Evolutionary conservation across 2,113 vertebrate genomes (phyloP), one percentile per base, ranked within the genome.

Genomic region (Butastur rufipennis): DNA sequence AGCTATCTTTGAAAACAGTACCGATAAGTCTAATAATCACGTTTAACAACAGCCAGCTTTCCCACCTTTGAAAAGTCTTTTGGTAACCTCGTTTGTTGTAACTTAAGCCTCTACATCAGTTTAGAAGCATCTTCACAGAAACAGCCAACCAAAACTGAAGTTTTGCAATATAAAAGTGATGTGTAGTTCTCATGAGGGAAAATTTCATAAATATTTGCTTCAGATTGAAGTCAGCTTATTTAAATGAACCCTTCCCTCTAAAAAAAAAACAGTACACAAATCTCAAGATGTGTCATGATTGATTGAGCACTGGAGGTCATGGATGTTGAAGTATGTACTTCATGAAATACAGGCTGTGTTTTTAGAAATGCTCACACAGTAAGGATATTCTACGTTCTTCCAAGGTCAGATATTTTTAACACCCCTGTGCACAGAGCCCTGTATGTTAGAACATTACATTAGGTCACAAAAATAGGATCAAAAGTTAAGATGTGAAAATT

Each of bases 401-500:
- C 85, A 94, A 96, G 93, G 95, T 92, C 90, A 95, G 71, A 8
- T 95, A 93, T 92, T 96, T 96, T 96, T 95, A 97, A 86, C 63
- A 66, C 4, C 62, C 53, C 45, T 87, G 53, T 0, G 8, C 61
- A 85, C 10, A 63, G 50, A 96, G 79, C 42, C 32, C 81, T 42
- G 43, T 34, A 38, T 55, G 38, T 70, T 83, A 83, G 70, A 94
- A 78, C 15, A 36, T 38, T 63, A 2, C 53, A 95, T 45, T 53
- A 95, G 74, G 81, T 94, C 93, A 87, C 78, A 50, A 77, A 95
- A 95, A 77, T 32, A 88, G 71, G 66, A 89, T 85, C 73, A 86
- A 65, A 93, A 95, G 83, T 68, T 59, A 91, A 92, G 65, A 95
- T 56, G 53, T 71, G 86, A 92, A 93, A 95, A 95, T 36, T 63